These are phyloP conservation scores for Bombus confusus DNA, from an alignment of 1,140 invertebrate species.

Conservation along the genomic window DNA sequence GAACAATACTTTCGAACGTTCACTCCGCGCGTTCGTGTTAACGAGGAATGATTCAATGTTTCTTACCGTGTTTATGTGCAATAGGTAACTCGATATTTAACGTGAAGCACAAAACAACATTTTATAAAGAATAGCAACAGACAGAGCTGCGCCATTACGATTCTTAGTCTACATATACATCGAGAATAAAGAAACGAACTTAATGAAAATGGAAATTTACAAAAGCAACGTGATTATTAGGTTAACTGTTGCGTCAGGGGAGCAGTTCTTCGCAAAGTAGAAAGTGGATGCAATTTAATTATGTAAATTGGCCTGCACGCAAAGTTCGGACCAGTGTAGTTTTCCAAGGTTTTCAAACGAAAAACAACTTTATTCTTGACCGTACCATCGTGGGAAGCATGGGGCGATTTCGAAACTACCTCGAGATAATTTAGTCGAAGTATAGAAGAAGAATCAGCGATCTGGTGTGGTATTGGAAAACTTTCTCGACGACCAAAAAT, in stretches of 20 bases:
- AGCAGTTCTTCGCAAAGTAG: neutral
- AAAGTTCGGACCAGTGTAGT: neutral
- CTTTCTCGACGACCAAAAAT: neutral
- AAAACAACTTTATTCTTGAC: conserved; percentile 1
- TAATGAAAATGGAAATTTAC: conserved; percentile 14
- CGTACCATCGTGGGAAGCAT: neutral
- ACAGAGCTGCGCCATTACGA: too few species aligned
- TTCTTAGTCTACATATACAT: neutral
- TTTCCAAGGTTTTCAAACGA: conserved; percentile 22
- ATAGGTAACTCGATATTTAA: too few species aligned
- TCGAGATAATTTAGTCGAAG: neutral
- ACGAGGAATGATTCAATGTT: too few species aligned
- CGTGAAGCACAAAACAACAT: too few species aligned
- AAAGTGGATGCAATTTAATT: conserved; percentile 17
- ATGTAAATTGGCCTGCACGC: conserved; percentile 15
- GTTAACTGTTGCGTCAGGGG: neutral
- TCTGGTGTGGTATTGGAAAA: neutral
- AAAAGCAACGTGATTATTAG: neutral
- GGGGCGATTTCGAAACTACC: too few species aligned
- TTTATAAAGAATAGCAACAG: too few species aligned
- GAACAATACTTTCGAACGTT: too few species aligned
- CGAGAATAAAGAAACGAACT: neutral
- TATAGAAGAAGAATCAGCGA: neutral
- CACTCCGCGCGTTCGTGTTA: too few species aligned
- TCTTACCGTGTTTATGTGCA: too few species aligned